Conservation (phyloP, 1,140 invertebrate species). For the Metaphire vulgaris region DNA sequence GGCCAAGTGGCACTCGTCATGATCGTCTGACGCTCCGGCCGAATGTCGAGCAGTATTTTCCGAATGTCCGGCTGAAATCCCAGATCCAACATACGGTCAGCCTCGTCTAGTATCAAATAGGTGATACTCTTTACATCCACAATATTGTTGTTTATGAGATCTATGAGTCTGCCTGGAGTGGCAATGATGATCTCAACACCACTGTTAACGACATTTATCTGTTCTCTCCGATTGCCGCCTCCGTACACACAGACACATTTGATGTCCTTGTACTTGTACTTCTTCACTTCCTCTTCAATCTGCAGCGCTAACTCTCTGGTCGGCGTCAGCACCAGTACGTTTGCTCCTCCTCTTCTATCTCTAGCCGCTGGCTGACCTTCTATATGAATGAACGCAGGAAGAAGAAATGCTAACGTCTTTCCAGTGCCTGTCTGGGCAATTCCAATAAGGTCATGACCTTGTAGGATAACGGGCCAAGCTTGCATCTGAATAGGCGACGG, state of each 20-base stretch:
- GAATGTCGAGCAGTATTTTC: constrained; percentile 64
- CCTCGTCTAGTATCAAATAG: constrained; percentile 72
- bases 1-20: constrained; percentile 83
- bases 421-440: constrained; percentile 76
- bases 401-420: constrained; percentile 80
- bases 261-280: constrained; percentile 75
- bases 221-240: constrained; percentile 68
- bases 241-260: constrained; percentile 83
- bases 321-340: constrained; percentile 77
- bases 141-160: constrained; percentile 66
- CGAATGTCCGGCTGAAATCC: constrained; percentile 72
- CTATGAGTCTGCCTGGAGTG: constrained; percentile 82
- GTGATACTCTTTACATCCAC: constrained; percentile 49
- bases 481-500: constrained; percentile 58
- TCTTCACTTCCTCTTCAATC: constrained; percentile 76
- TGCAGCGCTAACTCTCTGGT: constrained; percentile 84
- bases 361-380: constrained; percentile 67
- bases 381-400: constrained; percentile 84
- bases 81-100: constrained; percentile 87
- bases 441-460: constrained; percentile 80
- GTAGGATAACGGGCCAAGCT: constrained; percentile 78
- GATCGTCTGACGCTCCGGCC: constrained; percentile 65
- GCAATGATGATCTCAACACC: constrained; percentile 88
- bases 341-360: constrained; percentile 67
- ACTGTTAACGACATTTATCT: constrained; percentile 59